Percentiles rank a stretch among this genome's conserved stretches.
Evolutionary conservation across 1,140 invertebrate species (phyloP).

Genomic region (Liolophura sinensis): DNA sequence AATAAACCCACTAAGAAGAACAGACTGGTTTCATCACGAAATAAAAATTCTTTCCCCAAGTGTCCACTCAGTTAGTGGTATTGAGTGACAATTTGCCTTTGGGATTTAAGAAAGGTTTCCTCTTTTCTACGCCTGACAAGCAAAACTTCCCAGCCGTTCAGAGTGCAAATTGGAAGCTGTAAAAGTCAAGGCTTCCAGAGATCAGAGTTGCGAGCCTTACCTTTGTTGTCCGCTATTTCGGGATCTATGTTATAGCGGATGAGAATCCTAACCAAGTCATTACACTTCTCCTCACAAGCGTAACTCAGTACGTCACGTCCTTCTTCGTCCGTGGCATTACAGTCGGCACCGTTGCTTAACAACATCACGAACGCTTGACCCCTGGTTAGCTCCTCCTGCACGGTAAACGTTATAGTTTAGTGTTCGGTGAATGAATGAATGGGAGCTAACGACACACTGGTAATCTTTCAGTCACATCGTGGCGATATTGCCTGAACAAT

Average conservation of each 20-base stretch:
- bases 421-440: background rate
- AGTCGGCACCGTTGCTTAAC: constrained; percentile 39
- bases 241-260: constrained; percentile 46
- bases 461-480: background rate
- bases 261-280: constrained; percentile 46
- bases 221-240: constrained; percentile 41
- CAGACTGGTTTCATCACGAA: too few relatives aligned
- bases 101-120: too few relatives aligned
- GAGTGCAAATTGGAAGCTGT: too few relatives aligned
- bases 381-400: constrained; percentile 44
- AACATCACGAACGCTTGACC: constrained; percentile 36
- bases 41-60: too few relatives aligned
- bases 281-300: constrained; percentile 49
- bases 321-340: constrained; percentile 40
- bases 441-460: background rate
- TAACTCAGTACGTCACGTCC: constrained; percentile 44
- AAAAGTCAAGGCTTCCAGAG: background rate
- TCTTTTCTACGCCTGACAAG: too few relatives aligned
- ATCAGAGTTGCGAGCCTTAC: constrained; percentile 19
- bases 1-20: too few relatives aligned
- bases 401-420: background rate
- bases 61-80: too few relatives aligned
- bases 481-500: too few relatives aligned
- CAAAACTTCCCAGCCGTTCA: background rate
- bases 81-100: too few relatives aligned